Evolutionary conservation across 2,797 vertebrate genomes (phyloP).

Genomic region (Neosilurus mollespiculum): DNA sequence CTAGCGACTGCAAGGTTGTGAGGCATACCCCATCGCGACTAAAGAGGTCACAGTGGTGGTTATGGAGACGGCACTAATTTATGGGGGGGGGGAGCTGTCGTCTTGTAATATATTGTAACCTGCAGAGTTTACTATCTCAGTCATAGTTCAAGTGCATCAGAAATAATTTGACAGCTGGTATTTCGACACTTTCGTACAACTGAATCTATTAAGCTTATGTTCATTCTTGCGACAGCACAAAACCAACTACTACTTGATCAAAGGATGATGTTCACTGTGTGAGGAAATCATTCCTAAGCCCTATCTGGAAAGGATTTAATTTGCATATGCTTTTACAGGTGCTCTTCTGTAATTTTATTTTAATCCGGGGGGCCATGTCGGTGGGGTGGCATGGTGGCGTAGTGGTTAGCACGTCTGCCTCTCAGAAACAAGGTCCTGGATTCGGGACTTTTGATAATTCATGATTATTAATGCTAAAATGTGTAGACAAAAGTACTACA

Average conservation of each 20-base stretch:
- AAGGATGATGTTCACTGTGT: not conserved
- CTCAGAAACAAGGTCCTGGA: too few relatives aligned
- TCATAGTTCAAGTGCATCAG: not conserved
- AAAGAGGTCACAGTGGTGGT: not conserved
- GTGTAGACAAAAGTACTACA: too few relatives aligned
- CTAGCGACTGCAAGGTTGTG: too few relatives aligned
- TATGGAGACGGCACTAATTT: not conserved
- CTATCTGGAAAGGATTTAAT: slow-evolving; percentile 8
- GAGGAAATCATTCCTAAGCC: slow-evolving; percentile 14
- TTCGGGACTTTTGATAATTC: too few relatives aligned
- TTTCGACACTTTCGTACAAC: not conserved
- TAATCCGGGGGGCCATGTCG: not conserved
- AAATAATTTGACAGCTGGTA: not conserved
- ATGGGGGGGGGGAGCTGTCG: not conserved
- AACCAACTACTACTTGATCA: not conserved
- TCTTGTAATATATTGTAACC: not conserved
- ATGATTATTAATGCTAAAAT: too few relatives aligned
- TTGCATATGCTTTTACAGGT: slow-evolving; percentile 1
- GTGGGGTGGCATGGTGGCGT: not conserved
- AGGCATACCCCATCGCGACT: not conserved
- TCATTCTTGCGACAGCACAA: not conserved
- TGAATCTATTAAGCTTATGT: not conserved
- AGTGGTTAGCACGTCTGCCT: too few relatives aligned
- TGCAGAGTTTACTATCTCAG: not conserved
- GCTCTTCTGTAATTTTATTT: not conserved